Percentiles rank a stretch among this genome's conserved stretches.
Conservation (phyloP, 2,113 vertebrate genomes). For the Choloepus hoffmanni region DNA sequence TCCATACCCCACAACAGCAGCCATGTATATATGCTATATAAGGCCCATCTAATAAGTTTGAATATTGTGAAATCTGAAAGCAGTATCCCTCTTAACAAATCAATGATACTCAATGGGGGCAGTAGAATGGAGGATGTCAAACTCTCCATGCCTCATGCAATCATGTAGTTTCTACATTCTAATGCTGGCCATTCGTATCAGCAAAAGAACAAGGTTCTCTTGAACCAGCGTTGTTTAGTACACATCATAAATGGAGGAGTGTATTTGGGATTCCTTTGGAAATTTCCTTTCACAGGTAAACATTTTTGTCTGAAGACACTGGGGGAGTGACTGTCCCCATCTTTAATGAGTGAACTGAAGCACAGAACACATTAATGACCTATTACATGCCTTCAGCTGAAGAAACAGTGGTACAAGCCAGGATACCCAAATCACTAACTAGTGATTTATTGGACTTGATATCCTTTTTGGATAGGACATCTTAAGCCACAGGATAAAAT, state of each 20-base stretch:
- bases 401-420: constrained; percentile 22
- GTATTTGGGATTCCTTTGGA: neutral
- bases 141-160: neutral
- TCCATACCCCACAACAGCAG: constrained; percentile 70
- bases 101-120: neutral
- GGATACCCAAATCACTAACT: constrained; percentile 25
- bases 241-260: neutral
- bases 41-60: constrained; percentile 61
- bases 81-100: constrained; percentile 61
- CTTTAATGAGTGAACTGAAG: constrained; percentile 34
- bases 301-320: constrained; percentile 31
- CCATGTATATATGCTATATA: constrained; percentile 69
- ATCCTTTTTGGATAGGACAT: neutral
- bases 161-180: neutral
- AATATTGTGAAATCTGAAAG: constrained; percentile 64
- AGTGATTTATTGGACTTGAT: neutral
- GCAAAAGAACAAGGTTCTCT: constrained; percentile 54
- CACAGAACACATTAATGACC: constrained; percentile 55
- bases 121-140: constrained; percentile 19
- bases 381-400: neutral
- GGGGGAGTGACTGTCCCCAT: neutral
- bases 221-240: constrained; percentile 4
- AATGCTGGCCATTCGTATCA: constrained; percentile 5
- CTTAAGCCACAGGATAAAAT: constrained; percentile 55
- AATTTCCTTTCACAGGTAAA: constrained; percentile 43